Percentiles rank a stretch among this genome's conserved stretches.
Conservation (phyloP, 2,113 vertebrate species). For the Xiphophorus maculatus region DNA sequence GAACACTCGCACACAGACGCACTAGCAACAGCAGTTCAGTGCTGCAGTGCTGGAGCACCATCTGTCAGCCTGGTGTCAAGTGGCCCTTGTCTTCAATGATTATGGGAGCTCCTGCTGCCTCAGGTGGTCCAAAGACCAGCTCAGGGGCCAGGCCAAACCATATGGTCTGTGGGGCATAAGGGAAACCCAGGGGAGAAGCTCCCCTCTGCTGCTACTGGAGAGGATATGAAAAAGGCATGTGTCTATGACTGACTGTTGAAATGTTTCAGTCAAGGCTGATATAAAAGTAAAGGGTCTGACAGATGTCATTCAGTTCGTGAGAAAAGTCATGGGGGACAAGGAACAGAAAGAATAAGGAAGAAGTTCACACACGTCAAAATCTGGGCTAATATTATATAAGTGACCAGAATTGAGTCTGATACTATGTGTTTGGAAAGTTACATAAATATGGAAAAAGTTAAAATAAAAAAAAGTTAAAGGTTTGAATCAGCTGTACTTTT, state of each 20-base stretch:
- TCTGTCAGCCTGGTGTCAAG: constrained; percentile 84
- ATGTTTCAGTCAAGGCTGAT: constrained; percentile 35
- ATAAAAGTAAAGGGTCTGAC: constrained; percentile 51
- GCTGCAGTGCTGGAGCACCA: constrained; percentile 74
- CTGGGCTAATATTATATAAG: too few species aligned
- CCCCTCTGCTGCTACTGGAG: constrained; percentile 54
- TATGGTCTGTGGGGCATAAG: constrained; percentile 75
- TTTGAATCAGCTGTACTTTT: background rate
- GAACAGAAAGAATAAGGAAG: background rate
- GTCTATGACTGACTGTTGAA: constrained; percentile 40
- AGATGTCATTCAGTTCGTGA: constrained; percentile 48
- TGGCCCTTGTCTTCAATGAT: constrained; percentile 82
- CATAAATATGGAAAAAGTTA: background rate
- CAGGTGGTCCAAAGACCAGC: constrained; percentile 75
- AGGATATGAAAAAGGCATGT: constrained; percentile 43
- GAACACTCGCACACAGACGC: constrained; percentile 46
- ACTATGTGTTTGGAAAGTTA: background rate
- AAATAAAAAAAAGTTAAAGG: background rate
- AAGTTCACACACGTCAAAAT: constrained; percentile 17
- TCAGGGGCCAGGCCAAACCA: constrained; percentile 69
- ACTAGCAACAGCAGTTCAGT: constrained; percentile 49
- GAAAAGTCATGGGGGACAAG: background rate
- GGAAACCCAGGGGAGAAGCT: constrained; percentile 67
- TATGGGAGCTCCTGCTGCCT: constrained; percentile 77
- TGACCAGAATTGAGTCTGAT: background rate